Evolutionary conservation across 30 jellyfish, hydroid and myxozoan genomes (phyloP).

Genomic region (Pelagia noctiluca): DNA sequence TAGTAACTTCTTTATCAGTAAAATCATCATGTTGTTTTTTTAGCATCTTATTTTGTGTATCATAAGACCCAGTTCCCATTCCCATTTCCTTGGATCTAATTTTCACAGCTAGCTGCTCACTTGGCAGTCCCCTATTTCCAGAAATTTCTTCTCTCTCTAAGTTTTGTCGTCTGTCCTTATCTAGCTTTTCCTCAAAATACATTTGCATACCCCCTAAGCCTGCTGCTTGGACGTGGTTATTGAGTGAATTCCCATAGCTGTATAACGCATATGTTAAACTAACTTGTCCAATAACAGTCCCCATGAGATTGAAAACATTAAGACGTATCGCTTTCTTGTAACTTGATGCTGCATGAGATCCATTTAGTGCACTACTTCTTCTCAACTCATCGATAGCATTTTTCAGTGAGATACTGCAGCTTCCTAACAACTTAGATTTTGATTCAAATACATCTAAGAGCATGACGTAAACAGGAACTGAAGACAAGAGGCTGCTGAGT

Average conservation of each 20-base stretch:
- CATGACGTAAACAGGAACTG: conserved; percentile 40
- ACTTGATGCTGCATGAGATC: conserved; percentile 8
- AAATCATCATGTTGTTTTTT: too few species aligned
- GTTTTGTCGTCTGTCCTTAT: too few species aligned
- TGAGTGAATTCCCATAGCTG: conserved; percentile 55
- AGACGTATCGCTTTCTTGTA: conserved; percentile 1
- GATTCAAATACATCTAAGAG: conserved; percentile 20
- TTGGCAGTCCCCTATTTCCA: neutral
- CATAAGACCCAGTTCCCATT: conserved; percentile 1
- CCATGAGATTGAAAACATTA: conserved; percentile 53
- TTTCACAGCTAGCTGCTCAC: neutral
- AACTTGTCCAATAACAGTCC: conserved; percentile 42
- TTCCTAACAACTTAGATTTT: conserved; percentile 42
- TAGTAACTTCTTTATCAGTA: too few species aligned
- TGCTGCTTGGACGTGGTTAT: conserved; percentile 17
- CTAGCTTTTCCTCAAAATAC: neutral
- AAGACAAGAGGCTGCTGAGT: conserved; percentile 12
- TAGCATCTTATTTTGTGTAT: too few species aligned
- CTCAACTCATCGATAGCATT: conserved; percentile 35
- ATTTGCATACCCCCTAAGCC: neutral
- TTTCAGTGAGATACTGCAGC: conserved; percentile 58
- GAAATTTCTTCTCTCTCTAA: too few species aligned
- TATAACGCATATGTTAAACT: conserved; percentile 23
- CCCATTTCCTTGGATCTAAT: neutral
- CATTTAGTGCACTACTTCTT: neutral